Conservation (phyloP, 1,140 invertebrate species). For the Drosophila subpulchrella region DNA sequence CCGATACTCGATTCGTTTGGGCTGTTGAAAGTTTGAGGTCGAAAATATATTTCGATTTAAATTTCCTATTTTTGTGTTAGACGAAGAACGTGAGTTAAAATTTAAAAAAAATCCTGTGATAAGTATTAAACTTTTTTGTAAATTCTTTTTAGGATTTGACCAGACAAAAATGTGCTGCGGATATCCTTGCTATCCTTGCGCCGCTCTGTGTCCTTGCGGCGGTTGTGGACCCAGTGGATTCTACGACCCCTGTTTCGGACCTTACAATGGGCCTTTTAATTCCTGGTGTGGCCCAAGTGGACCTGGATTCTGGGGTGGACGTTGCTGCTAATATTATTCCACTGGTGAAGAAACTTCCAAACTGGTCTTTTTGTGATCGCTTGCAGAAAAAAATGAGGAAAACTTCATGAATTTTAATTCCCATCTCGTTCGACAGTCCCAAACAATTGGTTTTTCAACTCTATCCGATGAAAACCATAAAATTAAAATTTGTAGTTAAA, state of each 20-base stretch:
- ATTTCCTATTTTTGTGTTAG: conserved; percentile 40
- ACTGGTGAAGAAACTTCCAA: too few relatives aligned
- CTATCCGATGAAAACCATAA: not conserved
- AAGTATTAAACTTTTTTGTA: not conserved
- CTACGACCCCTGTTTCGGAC: conserved; percentile 50
- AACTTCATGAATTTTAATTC: not conserved
- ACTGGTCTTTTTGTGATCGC: conserved; percentile 2
- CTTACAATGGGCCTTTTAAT: conserved; percentile 50
- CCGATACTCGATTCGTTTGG: conserved; percentile 16
- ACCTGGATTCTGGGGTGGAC: conserved; percentile 47
- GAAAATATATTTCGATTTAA: not conserved
- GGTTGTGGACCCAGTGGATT: conserved; percentile 49
- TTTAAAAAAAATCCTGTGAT: not conserved
- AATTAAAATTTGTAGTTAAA: not conserved
- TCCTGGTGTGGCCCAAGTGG: conserved; percentile 40
- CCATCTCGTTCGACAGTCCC: not conserved
- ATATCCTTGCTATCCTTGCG: conserved; percentile 52
- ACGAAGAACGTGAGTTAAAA: conserved; percentile 5
- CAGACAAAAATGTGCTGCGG: conserved; percentile 32
- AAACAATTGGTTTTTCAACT: not conserved
- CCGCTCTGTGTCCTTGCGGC: conserved; percentile 47
- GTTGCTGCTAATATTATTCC: conserved; percentile 11
- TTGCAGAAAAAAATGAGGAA: too few relatives aligned
- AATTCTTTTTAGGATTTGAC: not conserved
- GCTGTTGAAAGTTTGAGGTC: conserved; percentile 8